phyloP scores from a whole-genome alignment of 1,140 invertebrate genomes.

The Drosophila kurseongensis region DNA sequence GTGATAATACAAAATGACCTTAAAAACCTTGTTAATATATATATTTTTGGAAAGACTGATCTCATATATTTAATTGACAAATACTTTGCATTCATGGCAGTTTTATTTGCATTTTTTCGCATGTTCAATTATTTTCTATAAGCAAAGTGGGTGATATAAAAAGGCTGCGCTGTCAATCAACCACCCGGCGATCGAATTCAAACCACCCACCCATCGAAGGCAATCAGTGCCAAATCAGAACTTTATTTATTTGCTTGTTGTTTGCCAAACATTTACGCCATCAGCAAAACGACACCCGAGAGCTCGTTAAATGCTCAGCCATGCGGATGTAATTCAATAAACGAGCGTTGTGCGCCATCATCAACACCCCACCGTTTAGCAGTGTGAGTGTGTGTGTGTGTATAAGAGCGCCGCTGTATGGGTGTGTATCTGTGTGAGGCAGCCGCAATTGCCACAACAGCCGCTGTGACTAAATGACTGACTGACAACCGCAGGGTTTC shows the following conservation, averaged over 20 bases:
- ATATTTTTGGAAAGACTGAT: no score
- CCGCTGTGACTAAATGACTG: conserved; percentile 76
- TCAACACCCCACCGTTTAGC: conserved; percentile 74
- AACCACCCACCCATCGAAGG: conserved; percentile 44
- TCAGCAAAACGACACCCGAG: conserved; percentile 83
- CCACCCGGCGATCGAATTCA: conserved; percentile 15
- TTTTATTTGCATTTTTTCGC: background rate
- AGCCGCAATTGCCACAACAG: conserved; percentile 43
- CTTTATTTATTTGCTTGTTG: conserved; percentile 84
- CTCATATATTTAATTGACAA: no score
- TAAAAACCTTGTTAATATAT: no score
- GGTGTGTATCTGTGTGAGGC: conserved; percentile 30
- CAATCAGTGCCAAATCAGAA: conserved; percentile 82
- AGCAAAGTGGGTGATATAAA: conserved; percentile 44
- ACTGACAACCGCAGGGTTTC: conserved; percentile 74
- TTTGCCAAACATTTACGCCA: conserved; percentile 83
- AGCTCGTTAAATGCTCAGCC: conserved; percentile 83
- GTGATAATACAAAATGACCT: no score
- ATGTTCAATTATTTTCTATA: conserved; percentile 42
- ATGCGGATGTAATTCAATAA: conserved; percentile 84
- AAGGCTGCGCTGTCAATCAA: conserved; percentile 15
- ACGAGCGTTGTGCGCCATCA: conserved; percentile 75
- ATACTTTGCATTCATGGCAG: background rate
- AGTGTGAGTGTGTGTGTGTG: conserved; percentile 25
- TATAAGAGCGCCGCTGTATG: background rate